Conservation (phyloP, 2,113 vertebrate species). For the Mirounga angustirostris region DNA sequence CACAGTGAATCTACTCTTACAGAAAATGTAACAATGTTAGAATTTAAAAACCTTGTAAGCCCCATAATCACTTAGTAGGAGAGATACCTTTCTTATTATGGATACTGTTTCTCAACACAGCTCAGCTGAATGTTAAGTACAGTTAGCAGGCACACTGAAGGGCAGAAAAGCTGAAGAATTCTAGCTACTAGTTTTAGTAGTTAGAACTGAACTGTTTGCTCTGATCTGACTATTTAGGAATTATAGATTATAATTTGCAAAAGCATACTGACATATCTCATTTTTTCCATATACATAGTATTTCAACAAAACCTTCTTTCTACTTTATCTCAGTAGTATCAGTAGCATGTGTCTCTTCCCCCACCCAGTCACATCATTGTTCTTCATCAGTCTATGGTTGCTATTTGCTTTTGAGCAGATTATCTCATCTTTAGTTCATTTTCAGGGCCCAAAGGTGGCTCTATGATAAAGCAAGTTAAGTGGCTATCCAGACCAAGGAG, state of each 20-base stretch:
- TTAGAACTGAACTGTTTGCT: neutral
- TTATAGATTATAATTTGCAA: neutral
- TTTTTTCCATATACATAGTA: neutral
- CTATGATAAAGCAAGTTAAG: neutral
- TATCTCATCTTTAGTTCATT: neutral
- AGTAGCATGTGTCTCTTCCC: neutral
- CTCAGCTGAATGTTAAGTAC: neutral
- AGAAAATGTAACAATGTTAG: neutral
- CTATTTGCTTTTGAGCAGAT: neutral
- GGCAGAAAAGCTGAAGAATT: neutral
- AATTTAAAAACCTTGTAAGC: neutral
- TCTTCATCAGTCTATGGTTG: neutral
- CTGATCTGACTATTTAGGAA: neutral
- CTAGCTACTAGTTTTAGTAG: neutral
- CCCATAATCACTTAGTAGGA: neutral
- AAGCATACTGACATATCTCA: neutral
- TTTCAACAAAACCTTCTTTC: neutral
- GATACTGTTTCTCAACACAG: neutral
- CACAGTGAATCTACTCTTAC: neutral
- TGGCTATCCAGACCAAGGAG: neutral
- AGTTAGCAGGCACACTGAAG: neutral
- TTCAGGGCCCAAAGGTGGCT: neutral
- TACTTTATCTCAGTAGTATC: neutral
- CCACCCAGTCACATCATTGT: neutral
- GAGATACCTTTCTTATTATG: neutral